Evolutionary conservation across 2,888 invertebrate species (phyloP), one percentile per base, ranked within the genome.

Genomic region (Desoria tigrina): DNA sequence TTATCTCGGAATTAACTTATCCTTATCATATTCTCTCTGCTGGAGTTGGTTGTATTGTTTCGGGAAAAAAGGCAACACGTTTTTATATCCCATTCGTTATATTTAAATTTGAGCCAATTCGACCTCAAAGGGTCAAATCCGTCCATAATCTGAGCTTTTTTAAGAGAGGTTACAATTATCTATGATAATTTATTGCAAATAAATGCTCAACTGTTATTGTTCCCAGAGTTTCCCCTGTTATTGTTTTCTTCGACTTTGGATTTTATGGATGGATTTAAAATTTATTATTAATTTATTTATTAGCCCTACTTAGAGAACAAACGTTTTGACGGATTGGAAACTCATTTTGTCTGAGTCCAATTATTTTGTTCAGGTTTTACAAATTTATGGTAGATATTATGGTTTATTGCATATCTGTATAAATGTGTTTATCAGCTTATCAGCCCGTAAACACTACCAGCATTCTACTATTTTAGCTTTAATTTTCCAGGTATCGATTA

Each of bases 171-270:
- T 51, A 21, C 51, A 51, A 51, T 51, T 51, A 51, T 26, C 18
- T 14, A 7, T 14, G 32, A 28, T 37, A 39, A 57, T 57, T 57
- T 57, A 57, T 57, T 57, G 57, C 57, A 57, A 57, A 57, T 57
- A 57, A 57, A 57, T 57, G 57, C 57, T 11, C 14, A 57, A 57
- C 6, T 18, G 9, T 37, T 57, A 24, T 51, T 39, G 57, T 42
- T 7, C 11, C 32, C 24, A 24, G 6, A 57, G 24, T 6, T n/a
- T 23, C 21, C 6, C 16, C 21, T 57, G 55, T 55, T 42, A 57
- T 57, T 37, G 57, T 57, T 57, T 39, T 18, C 39, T 16, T 39
- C 6, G 4, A 9, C 21, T 26, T 26, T 27, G 28, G 37, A 57
- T 42, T 57, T 57, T 42, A 57, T 57, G 32, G 42, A 6, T 45